phyloP scores from a whole-genome alignment of 30 jellyfish, hydroid and myxozoan genomes.

The Pelagia noctiluca region DNA sequence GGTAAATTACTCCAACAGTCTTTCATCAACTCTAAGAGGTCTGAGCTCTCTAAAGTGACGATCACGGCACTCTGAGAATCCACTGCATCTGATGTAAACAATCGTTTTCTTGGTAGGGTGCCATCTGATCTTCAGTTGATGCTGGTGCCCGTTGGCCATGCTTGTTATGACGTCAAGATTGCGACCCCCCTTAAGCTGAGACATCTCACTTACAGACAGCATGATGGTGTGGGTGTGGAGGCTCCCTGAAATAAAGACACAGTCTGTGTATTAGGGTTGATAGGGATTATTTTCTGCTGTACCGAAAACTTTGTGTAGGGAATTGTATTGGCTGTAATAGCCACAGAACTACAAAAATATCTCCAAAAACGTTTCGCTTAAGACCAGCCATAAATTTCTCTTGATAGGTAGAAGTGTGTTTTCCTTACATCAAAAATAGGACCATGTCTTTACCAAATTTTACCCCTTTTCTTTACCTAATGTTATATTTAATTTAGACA shows the following conservation, averaged over 20 bases:
- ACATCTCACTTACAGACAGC: constrained; percentile 66
- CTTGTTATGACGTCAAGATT: constrained; percentile 56
- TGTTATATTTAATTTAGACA: too few species aligned
- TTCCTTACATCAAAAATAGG: too few species aligned
- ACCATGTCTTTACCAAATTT: not conserved
- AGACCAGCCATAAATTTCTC: too few species aligned
- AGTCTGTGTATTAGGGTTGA: too few species aligned
- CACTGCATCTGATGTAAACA: constrained; percentile 54
- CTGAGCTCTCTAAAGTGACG: constrained; percentile 24
- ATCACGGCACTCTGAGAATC: constrained; percentile 62
- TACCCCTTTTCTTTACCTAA: too few species aligned
- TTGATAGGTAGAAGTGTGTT: too few species aligned
- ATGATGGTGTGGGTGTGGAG: constrained; percentile 77
- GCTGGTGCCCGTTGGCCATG: constrained; percentile 74
- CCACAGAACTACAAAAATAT: too few species aligned
- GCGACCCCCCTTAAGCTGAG: constrained; percentile 78
- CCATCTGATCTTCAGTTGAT: constrained; percentile 66
- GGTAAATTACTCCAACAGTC: too few species aligned
- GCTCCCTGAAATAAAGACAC: constrained; percentile 16
- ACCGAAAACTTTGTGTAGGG: too few species aligned
- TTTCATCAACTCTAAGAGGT: not conserved
- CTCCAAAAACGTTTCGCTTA: too few species aligned
- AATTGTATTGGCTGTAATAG: too few species aligned
- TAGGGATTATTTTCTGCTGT: too few species aligned
- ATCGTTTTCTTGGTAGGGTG: constrained; percentile 30